Evolutionary conservation across 2,797 vertebrate genomes (phyloP).

Genomic region (Myotis daubentonii): DNA sequence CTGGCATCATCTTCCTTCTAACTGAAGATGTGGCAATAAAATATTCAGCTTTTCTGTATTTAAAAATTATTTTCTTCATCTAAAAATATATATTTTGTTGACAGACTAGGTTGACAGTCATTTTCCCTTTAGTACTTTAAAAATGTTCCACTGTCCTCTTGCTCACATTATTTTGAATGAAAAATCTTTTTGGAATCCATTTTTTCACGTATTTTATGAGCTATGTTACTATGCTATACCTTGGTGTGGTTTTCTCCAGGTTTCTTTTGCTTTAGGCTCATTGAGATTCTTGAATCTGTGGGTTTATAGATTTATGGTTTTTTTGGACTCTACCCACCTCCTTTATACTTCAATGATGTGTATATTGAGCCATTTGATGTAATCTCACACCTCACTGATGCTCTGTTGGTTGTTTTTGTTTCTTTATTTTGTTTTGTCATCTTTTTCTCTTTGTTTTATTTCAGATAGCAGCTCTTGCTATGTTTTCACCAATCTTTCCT

Average conservation of each 20-base stretch:
- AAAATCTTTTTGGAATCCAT: background rate
- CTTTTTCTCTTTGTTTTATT: background rate
- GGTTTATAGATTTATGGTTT: background rate
- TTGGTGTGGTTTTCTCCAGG: background rate
- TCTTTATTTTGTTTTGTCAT: background rate
- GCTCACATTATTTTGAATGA: background rate
- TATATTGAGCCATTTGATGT: background rate
- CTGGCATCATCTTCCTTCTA: background rate
- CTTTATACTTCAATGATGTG: background rate
- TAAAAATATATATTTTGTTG: background rate
- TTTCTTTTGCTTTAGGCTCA: background rate
- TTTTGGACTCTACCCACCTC: background rate
- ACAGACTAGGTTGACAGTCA: background rate
- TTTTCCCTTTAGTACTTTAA: background rate
- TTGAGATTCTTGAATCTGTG: background rate
- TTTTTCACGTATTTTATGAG: background rate
- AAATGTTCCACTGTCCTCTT: background rate
- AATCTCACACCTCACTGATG: background rate
- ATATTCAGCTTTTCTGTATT: background rate
- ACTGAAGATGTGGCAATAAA: background rate
- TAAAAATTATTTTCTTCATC: conserved; percentile 8
- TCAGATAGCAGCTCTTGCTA: background rate
- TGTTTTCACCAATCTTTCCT: background rate
- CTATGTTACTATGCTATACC: background rate
- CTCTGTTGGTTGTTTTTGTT: background rate